Conservation (phyloP, 2,888 invertebrate species). For the Harpalus rufipes region DNA sequence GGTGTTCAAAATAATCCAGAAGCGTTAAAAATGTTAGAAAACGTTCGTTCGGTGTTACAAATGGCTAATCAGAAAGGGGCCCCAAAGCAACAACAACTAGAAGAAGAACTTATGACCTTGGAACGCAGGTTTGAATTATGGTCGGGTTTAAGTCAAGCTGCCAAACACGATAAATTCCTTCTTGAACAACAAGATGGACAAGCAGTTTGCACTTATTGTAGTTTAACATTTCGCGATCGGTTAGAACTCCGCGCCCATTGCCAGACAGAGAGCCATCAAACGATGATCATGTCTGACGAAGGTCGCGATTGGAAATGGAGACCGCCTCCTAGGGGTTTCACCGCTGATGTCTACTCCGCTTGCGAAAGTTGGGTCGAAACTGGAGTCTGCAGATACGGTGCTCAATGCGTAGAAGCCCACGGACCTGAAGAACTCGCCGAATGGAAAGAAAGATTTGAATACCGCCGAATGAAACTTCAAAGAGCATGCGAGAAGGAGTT, state of each 20-base stretch:
- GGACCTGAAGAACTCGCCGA: conserved; percentile 85
- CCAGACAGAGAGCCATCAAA: conserved; percentile 82
- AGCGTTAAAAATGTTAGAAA: conserved; percentile 79
- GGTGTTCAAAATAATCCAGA: conserved; percentile 75
- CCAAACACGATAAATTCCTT: conserved; percentile 18
- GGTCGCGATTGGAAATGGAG: conserved; percentile 85
- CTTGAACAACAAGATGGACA: conserved; percentile 13
- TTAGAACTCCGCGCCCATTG: conserved; percentile 81
- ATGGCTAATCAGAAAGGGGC: conserved; percentile 76
- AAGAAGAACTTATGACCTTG: conserved; percentile 77
- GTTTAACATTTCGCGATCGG: conserved; percentile 79
- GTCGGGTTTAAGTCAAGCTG: conserved; percentile 71
- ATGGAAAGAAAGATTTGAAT: conserved; percentile 86
- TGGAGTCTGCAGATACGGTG: conserved; percentile 83
- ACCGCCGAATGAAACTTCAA: conserved; percentile 82
- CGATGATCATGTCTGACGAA: conserved; percentile 85
- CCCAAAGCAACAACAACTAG: conserved; percentile 75
- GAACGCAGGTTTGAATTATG: conserved; percentile 78
- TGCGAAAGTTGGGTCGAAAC: conserved; percentile 81
- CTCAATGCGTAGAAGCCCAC: conserved; percentile 87
- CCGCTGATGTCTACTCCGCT: conserved; percentile 82
- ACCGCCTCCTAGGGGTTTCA: conserved; percentile 84
- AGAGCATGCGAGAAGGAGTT: conserved; percentile 84
- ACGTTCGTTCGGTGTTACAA: conserved; percentile 78
- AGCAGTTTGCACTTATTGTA: conserved; percentile 80